Conservation (phyloP, 2,888 invertebrate genomes). For the Emmelina monodactyla region DNA sequence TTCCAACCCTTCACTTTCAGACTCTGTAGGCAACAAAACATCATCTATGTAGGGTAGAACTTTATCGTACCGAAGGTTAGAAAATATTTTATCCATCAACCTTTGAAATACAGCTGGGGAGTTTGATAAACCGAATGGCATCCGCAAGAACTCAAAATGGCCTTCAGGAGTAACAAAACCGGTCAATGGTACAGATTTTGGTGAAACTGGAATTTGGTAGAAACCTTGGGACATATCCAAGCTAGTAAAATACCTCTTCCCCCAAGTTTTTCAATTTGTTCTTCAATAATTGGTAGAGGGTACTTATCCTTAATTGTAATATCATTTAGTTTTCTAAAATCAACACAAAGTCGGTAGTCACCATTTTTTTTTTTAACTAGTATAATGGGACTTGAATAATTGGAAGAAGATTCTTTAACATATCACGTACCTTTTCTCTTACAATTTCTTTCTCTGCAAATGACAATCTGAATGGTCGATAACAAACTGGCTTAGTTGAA, state of each 20-base stretch:
- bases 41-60: slow-evolving; percentile 13
- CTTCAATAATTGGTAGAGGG: slow-evolving; percentile 20
- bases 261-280: slow-evolving; percentile 16
- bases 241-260: slow-evolving; percentile 18
- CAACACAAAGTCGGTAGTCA: slow-evolving; percentile 18
- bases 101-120: slow-evolving; percentile 18
- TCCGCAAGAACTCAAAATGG: slow-evolving; percentile 16
- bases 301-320: slow-evolving; percentile 19
- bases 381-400: slow-evolving; percentile 18
- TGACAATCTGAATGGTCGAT: slow-evolving; percentile 13
- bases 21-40: slow-evolving; percentile 9
- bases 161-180: slow-evolving; percentile 17
- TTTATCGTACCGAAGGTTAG: slow-evolving; percentile 4
- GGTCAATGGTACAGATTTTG: slow-evolving; percentile 15
- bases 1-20: slow-evolving; percentile 9
- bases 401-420: slow-evolving; percentile 17
- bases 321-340: slow-evolving; percentile 18
- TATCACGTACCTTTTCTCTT: slow-evolving; percentile 13
- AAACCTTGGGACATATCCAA: slow-evolving; percentile 18
- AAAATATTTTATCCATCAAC: slow-evolving; percentile 11
- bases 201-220: slow-evolving; percentile 14
- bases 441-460: slow-evolving; percentile 9
- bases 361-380: slow-evolving; percentile 20
- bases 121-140: slow-evolving; percentile 19
- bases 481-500: slow-evolving; percentile 13